Base-by-base conservation (phyloP, 2,888 invertebrate species). In the Tetragonula carbonaria region DNA sequence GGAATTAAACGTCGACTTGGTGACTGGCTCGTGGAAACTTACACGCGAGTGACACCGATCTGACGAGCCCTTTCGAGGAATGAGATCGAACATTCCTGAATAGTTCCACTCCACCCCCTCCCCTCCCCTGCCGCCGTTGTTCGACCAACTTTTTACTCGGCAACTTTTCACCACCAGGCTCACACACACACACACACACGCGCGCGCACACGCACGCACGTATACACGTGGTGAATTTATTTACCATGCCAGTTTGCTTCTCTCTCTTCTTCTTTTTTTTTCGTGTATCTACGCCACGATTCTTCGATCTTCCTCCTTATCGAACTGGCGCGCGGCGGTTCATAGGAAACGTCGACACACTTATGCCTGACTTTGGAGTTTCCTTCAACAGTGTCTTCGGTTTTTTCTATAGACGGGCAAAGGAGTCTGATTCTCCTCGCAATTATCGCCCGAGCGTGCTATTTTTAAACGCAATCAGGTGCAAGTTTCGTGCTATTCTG, bases 1-100 rank as follows among this genome's bases (percentile, higher is more conserved):
- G 66, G 84, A 77, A 80, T 87, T 86, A 82, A 86, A 89, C 73
- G 68, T 33, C 74, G 59, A 74, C 74, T 70, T 74, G 75, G 67
- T 76, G 75, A 75, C 71, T 62, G 78, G 45, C 65, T 74, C 65
- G 18, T 77, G 33, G 68, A 70, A 78, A 79, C 77, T 73, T 80
- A 83, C 84, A 80, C 74, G 84, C 82, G 59, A 82, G 72, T 80
- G 81, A 79, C 85, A 84, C 78, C 81, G 70, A 85, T 79, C 65
- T 74, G 23, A 55, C 18, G 33, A 45, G 72, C 71, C 73, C 62
- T 71, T 71, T 33, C 16, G 50, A 50, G 18, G 59, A 57, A 66
- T 14, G 33, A 11, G 55, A 71, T 71, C 55, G n/a, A 55, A 75
- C 38, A 23, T 75, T 63, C 28, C 51, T 33, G 63, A 28, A 63